These are phyloP conservation scores for Hyalella azteca DNA, from an alignment of 2,888 invertebrate genomes.

Conservation along the genomic window DNA sequence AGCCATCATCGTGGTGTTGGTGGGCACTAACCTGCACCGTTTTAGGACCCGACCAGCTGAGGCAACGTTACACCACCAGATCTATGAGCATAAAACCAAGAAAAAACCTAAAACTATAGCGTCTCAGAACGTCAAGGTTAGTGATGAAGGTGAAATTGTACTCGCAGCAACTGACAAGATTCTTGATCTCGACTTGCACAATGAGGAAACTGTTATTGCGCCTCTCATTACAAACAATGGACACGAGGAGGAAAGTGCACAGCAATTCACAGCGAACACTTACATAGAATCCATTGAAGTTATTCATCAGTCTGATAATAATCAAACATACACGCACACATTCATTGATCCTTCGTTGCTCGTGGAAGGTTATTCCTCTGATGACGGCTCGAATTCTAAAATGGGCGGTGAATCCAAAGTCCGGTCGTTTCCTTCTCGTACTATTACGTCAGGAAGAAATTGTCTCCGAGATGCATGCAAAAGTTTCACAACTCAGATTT, in stretches of 20 bases:
- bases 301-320: background rate
- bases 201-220: background rate
- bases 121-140: too few relatives aligned
- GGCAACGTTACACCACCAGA: too few relatives aligned
- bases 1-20: constrained; percentile 62
- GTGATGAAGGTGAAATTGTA: background rate
- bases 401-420: background rate
- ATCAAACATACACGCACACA: background rate
- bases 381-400: background rate
- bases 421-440: background rate
- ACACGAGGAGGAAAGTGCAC: background rate
- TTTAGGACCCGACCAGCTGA: background rate
- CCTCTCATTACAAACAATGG: background rate
- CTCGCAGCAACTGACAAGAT: background rate
- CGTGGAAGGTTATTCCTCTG: background rate
- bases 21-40: constrained; percentile 61
- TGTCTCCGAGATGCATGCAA: background rate
- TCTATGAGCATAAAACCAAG: too few relatives aligned
- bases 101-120: too few relatives aligned
- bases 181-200: background rate
- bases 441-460: background rate
- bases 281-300: constrained; percentile 28
- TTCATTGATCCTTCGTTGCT: background rate
- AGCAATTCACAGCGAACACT: background rate
- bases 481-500: constrained; percentile 1